These are phyloP conservation scores for Apis florea DNA, from an alignment of 1,140 invertebrate species.

Conservation along the genomic window DNA sequence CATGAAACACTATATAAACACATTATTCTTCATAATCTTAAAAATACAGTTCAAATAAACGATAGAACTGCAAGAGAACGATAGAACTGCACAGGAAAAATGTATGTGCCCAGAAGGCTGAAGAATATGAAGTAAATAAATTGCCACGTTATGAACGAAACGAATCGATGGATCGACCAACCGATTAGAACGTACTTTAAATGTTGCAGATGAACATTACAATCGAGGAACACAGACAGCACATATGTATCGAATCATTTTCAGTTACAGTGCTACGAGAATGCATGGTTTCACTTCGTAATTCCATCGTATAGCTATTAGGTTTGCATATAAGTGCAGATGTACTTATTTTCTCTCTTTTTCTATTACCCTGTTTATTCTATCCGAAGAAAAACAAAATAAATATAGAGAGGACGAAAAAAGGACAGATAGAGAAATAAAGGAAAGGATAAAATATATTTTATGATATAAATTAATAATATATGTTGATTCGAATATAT, in stretches of 20 bases:
- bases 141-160: neutral
- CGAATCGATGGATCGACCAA: conserved; percentile 30
- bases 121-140: neutral
- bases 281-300: conserved; percentile 47
- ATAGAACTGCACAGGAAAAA: too few relatives aligned
- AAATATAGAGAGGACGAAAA: conserved; percentile 46
- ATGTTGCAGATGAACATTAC: conserved; percentile 19
- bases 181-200: conserved; percentile 42
- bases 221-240: conserved; percentile 11
- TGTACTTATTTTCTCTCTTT: conserved; percentile 39
- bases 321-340: conserved; percentile 63
- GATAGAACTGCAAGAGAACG: neutral
- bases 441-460: conserved; percentile 42
- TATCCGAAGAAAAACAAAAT: conserved; percentile 56
- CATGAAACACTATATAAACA: conserved; percentile 50
- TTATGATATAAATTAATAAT: conserved; percentile 18
- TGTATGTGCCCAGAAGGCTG: neutral
- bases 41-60: neutral
- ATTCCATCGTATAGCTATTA: conserved; percentile 53
- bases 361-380: conserved; percentile 41
- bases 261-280: conserved; percentile 15
- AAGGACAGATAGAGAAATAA: neutral
- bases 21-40: conserved; percentile 20
- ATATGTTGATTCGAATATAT: conserved; percentile 17
- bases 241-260: conserved; percentile 41